Base-by-base conservation (phyloP, 2,113 vertebrate genomes). In the Brachyhypopomus gauderio region DNA sequence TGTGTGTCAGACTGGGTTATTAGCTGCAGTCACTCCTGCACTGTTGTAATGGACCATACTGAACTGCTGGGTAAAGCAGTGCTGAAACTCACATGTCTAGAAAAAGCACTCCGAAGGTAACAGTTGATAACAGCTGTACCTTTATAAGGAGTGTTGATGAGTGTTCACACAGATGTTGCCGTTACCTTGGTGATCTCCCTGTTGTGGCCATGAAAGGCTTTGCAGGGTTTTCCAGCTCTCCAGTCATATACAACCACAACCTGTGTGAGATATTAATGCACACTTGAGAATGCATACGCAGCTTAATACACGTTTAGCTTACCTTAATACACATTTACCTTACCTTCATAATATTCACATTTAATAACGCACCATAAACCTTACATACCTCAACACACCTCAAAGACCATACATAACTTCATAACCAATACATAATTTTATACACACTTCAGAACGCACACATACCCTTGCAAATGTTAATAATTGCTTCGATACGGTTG, bases 141-240 rank as follows among this genome's bases (percentile, higher is more conserved):
- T 19, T 58, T 7, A 12, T 58, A 58, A 58, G 5, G 20, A 58
- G 14, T 58, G 56, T 58, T 58, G 14, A 58, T 19, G 14, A 58
- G 56, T 12, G 7, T 58, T 17, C 0, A 19, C 14, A 55, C 9
- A 55, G 52, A 55, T 55, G 52, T 55, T 19, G 19, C 20, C 3
- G 36, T 89, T 94, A 98, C 97, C 97, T 98, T 98, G 83, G 96
- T 98, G 85, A 99, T 92, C 89, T 98, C 97, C 25, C 91, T 93
- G 79, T 94, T 92, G 78, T 99, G 97, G 72, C 96, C 96, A 36
- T 88, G 17, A 86, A 98, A 96, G 20, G 90, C 92, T 89, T 84
- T 94, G 87, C 96, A 94, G 85, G 89, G 86, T 0, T 89, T 90
- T 81, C 97, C 95, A 0, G 93, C 93, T 80, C 92, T 95, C 97